phyloP scores from a whole-genome alignment of 2,113 vertebrate species.

The Corythaixoides concolor region DNA sequence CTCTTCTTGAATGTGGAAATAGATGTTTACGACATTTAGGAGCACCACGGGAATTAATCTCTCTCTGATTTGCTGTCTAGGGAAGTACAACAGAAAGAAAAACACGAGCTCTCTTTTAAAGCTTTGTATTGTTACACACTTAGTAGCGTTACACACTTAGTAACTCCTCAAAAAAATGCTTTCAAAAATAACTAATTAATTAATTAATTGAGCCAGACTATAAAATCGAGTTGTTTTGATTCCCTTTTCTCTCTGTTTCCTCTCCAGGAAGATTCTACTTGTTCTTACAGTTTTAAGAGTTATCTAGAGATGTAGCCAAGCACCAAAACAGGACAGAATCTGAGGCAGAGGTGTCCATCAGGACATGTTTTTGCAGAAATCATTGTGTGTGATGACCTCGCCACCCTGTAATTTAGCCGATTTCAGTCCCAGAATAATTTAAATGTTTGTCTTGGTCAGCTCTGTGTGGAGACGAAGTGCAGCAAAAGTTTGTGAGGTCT shows the following conservation, averaged over 20 bases:
- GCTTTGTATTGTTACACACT: neutral
- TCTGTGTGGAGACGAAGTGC: neutral
- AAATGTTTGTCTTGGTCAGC: neutral
- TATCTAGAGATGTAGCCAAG: neutral
- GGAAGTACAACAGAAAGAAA: neutral
- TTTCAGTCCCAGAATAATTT: neutral
- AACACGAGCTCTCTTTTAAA: neutral
- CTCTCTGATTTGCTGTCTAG: neutral
- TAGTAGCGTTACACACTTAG: too few species aligned
- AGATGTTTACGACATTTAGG: neutral
- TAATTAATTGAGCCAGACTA: neutral
- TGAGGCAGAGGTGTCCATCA: neutral
- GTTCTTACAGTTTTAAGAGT: neutral
- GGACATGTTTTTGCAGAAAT: neutral
- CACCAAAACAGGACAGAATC: neutral
- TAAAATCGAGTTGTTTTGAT: neutral
- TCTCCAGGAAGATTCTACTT: neutral
- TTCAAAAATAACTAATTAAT: neutral
- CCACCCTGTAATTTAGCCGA: neutral
- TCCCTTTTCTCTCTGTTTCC: neutral
- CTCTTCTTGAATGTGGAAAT: neutral
- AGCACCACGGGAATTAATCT: neutral
- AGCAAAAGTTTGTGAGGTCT: neutral
- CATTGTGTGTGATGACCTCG: neutral
- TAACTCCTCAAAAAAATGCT: neutral